A percentile compares a stretch with the other conserved stretches of the same genome.
Conservation (phyloP, 2,888 invertebrate species). For the Spodoptera exigua region DNA sequence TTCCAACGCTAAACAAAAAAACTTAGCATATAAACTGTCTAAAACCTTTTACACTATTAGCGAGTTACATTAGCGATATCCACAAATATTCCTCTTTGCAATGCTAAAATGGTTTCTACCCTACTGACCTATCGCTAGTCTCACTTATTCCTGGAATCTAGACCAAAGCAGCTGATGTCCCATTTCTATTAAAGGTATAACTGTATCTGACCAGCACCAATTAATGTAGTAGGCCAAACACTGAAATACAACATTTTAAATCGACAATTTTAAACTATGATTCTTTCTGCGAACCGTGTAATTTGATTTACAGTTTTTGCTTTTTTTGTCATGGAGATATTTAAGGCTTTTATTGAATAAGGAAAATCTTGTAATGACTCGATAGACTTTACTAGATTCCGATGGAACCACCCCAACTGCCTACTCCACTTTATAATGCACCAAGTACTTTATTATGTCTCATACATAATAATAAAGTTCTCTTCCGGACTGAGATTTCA, state of each 20-base stretch:
- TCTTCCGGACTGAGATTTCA: no score
- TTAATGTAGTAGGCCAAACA: conserved; percentile 6
- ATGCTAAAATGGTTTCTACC: not conserved
- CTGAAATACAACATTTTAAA: conserved; percentile 26
- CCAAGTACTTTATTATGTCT: no score
- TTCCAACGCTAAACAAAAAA: no score
- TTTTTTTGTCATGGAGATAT: no score
- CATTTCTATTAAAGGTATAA: conserved; percentile 23
- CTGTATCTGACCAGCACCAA: conserved; percentile 14
- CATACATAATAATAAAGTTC: no score
- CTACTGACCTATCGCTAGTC: not conserved
- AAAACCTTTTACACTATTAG: not conserved
- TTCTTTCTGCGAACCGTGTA: not conserved
- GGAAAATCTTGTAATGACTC: no score
- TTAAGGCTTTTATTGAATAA: not conserved
- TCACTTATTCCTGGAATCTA: conserved; percentile 30
- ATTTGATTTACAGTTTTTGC: not conserved
- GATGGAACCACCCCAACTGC: no score
- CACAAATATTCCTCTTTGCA: no score
- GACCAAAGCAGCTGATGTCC: conserved; percentile 21
- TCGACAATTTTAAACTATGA: conserved; percentile 15
- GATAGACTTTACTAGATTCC: no score
- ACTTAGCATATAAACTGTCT: no score
- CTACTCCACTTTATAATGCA: no score
- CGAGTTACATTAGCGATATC: no score